Evolutionary conservation across 2,113 vertebrate species (phyloP).

Genomic region (Cyanocitta stelleri): DNA sequence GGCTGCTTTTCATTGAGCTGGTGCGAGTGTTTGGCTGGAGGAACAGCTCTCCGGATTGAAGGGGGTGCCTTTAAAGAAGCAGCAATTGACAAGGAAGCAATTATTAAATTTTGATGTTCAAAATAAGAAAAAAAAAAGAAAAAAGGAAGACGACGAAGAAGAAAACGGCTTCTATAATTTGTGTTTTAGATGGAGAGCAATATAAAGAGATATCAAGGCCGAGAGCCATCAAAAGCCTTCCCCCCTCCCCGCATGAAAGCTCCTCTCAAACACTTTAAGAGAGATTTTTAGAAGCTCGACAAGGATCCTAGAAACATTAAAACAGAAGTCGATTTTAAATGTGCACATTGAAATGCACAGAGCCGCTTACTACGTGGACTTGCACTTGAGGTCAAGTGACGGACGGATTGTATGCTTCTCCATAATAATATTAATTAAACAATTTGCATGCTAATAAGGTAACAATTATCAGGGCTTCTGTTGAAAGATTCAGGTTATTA

Average conservation of each 20-base stretch:
- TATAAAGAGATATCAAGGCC: conserved; percentile 78
- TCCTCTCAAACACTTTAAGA: conserved; percentile 72
- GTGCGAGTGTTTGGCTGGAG: conserved; percentile 73
- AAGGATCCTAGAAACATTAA: conserved; percentile 79
- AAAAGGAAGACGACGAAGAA: conserved; percentile 54
- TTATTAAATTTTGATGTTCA: conserved; percentile 94
- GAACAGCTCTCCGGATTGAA: conserved; percentile 73
- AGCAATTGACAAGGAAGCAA: conserved; percentile 85
- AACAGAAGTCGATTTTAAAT: conserved; percentile 87
- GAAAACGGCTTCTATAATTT: conserved; percentile 80
- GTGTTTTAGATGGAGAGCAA: conserved; percentile 74
- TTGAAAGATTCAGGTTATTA: conserved; percentile 99
- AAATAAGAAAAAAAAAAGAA: conserved; percentile 44
- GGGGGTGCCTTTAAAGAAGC: conserved; percentile 71
- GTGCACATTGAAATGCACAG: conserved; percentile 85
- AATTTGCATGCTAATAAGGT: conserved; percentile 99
- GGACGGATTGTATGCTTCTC: conserved; percentile 99
- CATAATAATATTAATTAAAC: conserved; percentile 99
- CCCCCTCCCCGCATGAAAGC: conserved; percentile 57
- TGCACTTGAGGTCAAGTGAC: conserved; percentile 99
- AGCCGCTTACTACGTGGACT: conserved; percentile 87
- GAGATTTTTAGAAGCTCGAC: conserved; percentile 74
- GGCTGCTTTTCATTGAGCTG: conserved; percentile 88
- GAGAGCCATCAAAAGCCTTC: conserved; percentile 74
- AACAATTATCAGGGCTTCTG: conserved; percentile 99